Conservation (phyloP, 2,888 invertebrate species). For the Penaeus monodon region DNA sequence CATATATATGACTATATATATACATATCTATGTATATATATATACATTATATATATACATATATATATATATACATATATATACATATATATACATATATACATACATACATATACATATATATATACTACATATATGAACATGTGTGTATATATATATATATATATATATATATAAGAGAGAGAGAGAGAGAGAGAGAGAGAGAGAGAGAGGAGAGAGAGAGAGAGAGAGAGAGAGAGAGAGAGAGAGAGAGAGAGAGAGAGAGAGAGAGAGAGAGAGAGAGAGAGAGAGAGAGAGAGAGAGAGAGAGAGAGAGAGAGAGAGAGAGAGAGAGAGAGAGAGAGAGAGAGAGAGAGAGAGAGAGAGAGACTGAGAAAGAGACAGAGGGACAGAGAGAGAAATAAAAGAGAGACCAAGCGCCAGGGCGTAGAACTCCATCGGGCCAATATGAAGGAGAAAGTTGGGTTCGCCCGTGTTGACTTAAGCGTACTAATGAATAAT, state of each 20-base stretch:
- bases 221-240: not conserved
- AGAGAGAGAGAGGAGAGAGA: not conserved
- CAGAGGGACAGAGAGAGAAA: constrained; percentile 24
- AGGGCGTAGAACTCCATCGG: constrained; percentile 25
- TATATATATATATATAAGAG: not conserved
- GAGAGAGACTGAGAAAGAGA: not conserved
- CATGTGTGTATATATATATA: too few relatives aligned
- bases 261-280: not conserved
- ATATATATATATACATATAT: too few relatives aligned
- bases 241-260: too few relatives aligned
- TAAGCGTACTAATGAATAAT: constrained; percentile 59
- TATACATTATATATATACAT: too few relatives aligned
- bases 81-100: too few relatives aligned
- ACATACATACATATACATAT: too few relatives aligned
- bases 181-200: not conserved
- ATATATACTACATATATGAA: too few relatives aligned
- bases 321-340: not conserved
- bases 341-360: not conserved
- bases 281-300: not conserved
- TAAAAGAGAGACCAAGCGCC: not conserved
- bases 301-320: constrained; percentile 29
- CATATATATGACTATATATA: too few relatives aligned
- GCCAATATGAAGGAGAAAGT: constrained; percentile 45
- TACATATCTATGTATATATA: too few relatives aligned
- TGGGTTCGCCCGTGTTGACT: constrained; percentile 45